Evolutionary conservation across 2,113 vertebrate genomes (phyloP).

Genomic region (Hydrochoerus hydrochaeris): DNA sequence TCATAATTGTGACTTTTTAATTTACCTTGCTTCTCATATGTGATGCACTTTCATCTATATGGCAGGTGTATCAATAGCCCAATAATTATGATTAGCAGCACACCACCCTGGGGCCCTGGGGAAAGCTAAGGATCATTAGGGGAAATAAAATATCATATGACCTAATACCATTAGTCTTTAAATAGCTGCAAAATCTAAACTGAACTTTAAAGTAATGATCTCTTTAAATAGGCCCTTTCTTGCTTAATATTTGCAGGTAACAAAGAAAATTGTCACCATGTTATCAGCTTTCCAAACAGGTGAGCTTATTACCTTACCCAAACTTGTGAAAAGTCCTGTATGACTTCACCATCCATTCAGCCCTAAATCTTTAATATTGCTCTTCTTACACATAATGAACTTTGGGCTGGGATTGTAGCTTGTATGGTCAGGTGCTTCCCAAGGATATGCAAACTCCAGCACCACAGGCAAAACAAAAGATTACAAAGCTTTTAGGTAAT

Average conservation of each 20-base stretch:
- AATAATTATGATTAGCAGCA: not conserved
- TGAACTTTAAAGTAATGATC: not conserved
- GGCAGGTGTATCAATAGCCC: not conserved
- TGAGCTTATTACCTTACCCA: not conserved
- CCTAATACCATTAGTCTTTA: conserved; percentile 35
- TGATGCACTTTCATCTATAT: not conserved
- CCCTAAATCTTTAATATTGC: not conserved
- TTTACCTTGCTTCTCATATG: not conserved
- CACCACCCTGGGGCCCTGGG: not conserved
- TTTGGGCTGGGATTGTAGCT: not conserved
- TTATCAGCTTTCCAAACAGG: not conserved
- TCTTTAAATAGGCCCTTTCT: not conserved
- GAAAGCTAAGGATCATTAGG: not conserved
- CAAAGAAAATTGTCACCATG: not conserved
- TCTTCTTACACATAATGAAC: not conserved
- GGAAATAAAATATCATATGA: not conserved
- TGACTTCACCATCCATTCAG: not conserved
- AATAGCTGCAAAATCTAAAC: conserved; percentile 26
- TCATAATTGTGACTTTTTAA: not conserved
- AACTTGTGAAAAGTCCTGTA: not conserved
- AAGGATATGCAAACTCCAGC: not conserved
- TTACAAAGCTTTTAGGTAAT: not conserved
- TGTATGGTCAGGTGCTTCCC: not conserved
- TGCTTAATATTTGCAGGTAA: not conserved
- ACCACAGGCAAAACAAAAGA: not conserved